phyloP scores from a whole-genome alignment of 2,113 vertebrate species.

The Podocnemis expansa region DNA sequence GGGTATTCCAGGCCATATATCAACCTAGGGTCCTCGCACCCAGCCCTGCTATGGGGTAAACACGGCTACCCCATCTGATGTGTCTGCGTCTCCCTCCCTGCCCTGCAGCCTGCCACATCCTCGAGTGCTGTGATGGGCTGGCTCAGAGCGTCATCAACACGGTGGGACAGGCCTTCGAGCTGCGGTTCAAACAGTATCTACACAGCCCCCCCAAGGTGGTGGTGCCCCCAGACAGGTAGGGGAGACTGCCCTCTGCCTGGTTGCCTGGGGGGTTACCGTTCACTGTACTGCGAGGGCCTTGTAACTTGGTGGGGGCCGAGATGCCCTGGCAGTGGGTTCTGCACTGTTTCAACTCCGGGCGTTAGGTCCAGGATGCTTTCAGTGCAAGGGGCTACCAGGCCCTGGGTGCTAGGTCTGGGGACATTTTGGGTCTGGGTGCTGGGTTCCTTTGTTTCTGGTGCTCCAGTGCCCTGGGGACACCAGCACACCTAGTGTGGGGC shows the following conservation, averaged over 20 bases:
- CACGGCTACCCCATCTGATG: neutral
- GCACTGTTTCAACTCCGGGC: neutral
- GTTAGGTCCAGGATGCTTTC: neutral
- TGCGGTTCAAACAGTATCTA: constrained; percentile 97
- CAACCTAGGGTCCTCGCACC: too few relatives aligned
- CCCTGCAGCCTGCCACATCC: constrained; percentile 91
- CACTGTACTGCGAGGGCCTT: neutral
- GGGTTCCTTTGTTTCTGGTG: too few relatives aligned
- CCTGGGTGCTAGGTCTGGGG: neutral
- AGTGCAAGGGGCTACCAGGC: neutral
- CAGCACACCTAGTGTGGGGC: neutral
- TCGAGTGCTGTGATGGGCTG: constrained; percentile 94
- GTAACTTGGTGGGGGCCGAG: neutral
- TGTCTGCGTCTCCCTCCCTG: accelerated
- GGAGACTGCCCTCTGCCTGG: neutral
- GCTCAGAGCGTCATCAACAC: constrained; percentile 96
- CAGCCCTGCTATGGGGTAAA: too few relatives aligned
- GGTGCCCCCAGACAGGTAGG: constrained; percentile 79
- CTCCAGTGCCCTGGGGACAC: too few relatives aligned
- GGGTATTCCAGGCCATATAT: neutral
- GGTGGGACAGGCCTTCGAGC: constrained; percentile 96
- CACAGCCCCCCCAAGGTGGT: constrained; percentile 91
- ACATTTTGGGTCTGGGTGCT: neutral
- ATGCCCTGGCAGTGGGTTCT: neutral
- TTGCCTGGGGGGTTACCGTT: neutral